Percentiles rank a stretch among this genome's conserved stretches.
Evolutionary conservation across 2,888 invertebrate species (phyloP).

Genomic region (Cataglyphis livida): DNA sequence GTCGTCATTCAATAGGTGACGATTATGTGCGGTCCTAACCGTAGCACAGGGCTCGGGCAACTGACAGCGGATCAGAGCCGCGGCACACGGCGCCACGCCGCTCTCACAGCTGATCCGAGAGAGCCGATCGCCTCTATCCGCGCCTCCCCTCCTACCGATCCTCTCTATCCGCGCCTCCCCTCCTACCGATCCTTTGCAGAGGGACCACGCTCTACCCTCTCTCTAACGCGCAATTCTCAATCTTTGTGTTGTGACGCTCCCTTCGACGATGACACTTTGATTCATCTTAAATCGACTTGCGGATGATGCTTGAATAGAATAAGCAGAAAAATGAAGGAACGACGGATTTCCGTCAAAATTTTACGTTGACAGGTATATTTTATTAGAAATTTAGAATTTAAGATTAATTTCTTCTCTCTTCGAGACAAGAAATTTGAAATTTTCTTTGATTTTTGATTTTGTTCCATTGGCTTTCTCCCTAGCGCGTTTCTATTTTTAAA

Average conservation of each 20-base stretch:
- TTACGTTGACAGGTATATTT: background rate
- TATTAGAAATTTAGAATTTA: conserved; percentile 8
- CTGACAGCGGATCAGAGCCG: conserved; percentile 85
- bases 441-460: background rate
- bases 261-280: conserved; percentile 10
- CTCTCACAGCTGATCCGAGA: conserved; percentile 82
- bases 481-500: no score
- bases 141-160: conserved; percentile 60
- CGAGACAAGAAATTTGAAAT: background rate
- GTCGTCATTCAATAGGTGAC: conserved; percentile 68
- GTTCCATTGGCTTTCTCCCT: no score
- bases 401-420: background rate
- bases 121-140: conserved; percentile 75
- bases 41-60: conserved; percentile 85
- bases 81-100: conserved; percentile 81
- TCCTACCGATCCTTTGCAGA: conserved; percentile 47
- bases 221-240: conserved; percentile 72
- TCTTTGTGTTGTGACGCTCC: conserved; percentile 60
- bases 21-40: conserved; percentile 84
- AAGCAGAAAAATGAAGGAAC: background rate
- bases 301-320: background rate
- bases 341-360: background rate
- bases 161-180: conserved; percentile 69
- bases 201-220: conserved; percentile 69
- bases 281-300: conserved; percentile 16